Evolutionary conservation across 2,113 vertebrate species (phyloP).

Genomic region (Anguilla japonica): DNA sequence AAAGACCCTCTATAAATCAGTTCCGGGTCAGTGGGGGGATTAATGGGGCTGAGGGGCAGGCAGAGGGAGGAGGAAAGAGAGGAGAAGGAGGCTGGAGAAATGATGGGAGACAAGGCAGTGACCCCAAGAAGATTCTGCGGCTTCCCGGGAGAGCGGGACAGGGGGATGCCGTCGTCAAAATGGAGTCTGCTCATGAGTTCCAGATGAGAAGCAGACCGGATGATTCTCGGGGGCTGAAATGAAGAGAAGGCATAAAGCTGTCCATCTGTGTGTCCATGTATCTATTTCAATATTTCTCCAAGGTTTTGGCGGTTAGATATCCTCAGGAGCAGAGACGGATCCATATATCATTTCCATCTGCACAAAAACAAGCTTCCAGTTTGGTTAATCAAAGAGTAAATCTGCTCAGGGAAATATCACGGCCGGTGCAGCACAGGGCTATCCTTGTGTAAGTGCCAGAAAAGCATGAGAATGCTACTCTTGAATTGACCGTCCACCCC

Average conservation of each 20-base stretch:
- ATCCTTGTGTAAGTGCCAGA: background rate
- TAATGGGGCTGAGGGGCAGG: background rate
- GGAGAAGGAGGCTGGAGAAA: constrained; percentile 33
- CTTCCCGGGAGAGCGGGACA: constrained; percentile 50
- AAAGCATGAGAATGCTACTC: background rate
- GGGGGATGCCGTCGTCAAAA: constrained; percentile 25
- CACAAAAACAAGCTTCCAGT: background rate
- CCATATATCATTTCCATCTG: constrained; percentile 10
- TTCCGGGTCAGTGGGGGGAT: constrained; percentile 7
- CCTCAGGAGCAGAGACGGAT: background rate
- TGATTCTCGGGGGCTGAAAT: constrained; percentile 58
- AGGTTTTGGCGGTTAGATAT: background rate
- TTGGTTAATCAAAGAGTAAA: constrained; percentile 2
- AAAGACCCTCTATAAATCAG: constrained; percentile 11
- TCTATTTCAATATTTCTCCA: background rate
- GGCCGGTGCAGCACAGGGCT: background rate
- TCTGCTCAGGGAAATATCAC: background rate
- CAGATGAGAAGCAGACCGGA: constrained; percentile 64
- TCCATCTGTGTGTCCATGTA: background rate
- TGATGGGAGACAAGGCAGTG: constrained; percentile 54
- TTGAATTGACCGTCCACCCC: background rate
- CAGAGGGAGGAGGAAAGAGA: background rate
- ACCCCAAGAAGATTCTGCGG: constrained; percentile 53
- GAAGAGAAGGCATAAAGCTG: constrained; percentile 38
- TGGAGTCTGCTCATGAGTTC: constrained; percentile 60